Base-by-base conservation (phyloP, 2,888 invertebrate genomes). In the Drosophila macrospina region DNA sequence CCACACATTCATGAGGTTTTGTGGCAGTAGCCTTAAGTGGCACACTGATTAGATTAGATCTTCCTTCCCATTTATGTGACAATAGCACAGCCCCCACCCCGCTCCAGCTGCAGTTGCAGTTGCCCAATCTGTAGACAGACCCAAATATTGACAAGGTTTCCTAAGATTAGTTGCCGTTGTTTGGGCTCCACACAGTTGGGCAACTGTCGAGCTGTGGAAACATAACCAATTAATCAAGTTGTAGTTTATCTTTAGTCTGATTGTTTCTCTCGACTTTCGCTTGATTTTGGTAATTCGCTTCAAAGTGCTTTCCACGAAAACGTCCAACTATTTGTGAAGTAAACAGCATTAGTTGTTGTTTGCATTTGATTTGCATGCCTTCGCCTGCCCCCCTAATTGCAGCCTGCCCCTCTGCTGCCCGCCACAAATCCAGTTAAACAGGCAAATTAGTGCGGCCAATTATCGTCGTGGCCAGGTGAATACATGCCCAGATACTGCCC, bases 361-460 rank as follows among this genome's bases (percentile, higher is more conserved):
- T 42, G 44, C 42, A 20, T 34, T 50, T 56, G 48, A 73, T 77
- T 84, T 87, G 83, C 89, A 89, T 83, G 88, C 61, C 61, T 39
- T 10, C 24, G n/a, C 34, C n/a, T 30, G 11, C 26, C 39, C 32
- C 36, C 20, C 15, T 24, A 36, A 34, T 1, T 11, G 8, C 16
- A 0, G 2, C 20, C n/a, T 6, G 0, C 30, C 5, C 5, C 13
- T 32, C 13, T 11, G 4, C 28, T 28, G 8, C 6, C 6, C 7
- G 11, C 8, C 8, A 55, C 86, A 85, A 81, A 89, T 87, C 82
- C 61, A 67, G 88, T 72, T 85, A 81, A 89, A 78, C 78, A 69
- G 83, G 67, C 72, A 82, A 89, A 89, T 89, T 87, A 87, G 83
- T 60, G 61, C 15, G 50, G 32, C 66, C 83, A 88, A 84, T 84